Base-by-base conservation (phyloP, 2,797 vertebrate species). In the Urophycis tenuis region DNA sequence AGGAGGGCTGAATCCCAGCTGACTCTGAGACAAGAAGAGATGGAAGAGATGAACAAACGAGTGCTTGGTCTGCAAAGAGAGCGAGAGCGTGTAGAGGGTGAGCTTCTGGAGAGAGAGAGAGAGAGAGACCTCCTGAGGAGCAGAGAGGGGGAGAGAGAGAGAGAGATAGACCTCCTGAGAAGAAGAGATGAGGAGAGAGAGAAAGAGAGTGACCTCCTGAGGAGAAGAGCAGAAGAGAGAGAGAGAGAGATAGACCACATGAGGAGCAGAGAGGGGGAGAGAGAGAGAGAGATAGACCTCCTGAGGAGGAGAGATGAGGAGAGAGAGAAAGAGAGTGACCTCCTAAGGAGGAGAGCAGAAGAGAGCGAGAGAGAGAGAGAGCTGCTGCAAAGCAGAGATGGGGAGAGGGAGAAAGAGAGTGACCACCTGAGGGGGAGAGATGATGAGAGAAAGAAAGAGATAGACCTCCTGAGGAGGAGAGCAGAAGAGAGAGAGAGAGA, bases 401-500 rank as follows among this genome's bases (percentile, higher is more conserved):
- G 12, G 60, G 60, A 12, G n/a, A 64, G 10, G 25, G n/a, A 29
- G n/a, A 25, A 10, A 25, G 60, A 64, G 60, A 25, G 11, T 3
- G 60, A 64, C 8, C 60, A n/a, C 49, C 19, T 60, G 49, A 45
- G 15, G 41, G 5, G 15, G 12, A 2, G 15, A 45, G 2, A 17
- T 17, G 19, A 53, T 17, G 19, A 22, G 45, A 53, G 3, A 22
- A 19, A 22, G 45, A 53, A 19, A 53, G 45, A 53, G 45, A 53
- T 53, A 22, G 45, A 53, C 17, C 45, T 53, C 45, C 17, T 53
- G 45, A 53, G 45, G 45, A 53, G 45, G 11, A 53, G 45, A 53
- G 45, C 81, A 70, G 77, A 73, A 75, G 82, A 91, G 88, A 89
- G 90, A 29, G 80, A 78, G 3, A 76, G n/a, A 29, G 81, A 84